Evolutionary conservation across 2,888 invertebrate species (phyloP), one percentile per base, ranked within the genome.

Genomic region (Drosophila neotestacea): DNA sequence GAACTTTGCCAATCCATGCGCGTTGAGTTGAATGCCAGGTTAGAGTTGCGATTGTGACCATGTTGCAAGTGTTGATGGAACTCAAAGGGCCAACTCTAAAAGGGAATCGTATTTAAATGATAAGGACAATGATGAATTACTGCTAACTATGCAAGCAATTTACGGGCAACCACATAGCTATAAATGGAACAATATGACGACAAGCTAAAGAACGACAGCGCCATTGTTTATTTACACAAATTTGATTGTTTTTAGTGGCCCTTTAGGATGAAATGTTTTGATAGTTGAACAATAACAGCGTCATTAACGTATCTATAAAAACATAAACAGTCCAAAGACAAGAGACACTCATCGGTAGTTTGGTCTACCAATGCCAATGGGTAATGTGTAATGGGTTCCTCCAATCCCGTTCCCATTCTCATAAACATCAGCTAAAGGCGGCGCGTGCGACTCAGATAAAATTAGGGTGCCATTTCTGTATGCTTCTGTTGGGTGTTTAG

Each of bases 41-140:
- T 87, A 39, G 71, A 51, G 47, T 55, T 76, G 4, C 80, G 79
- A 41, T 42, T 74, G 13, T 70, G 55, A 4, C 66, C 73, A 28
- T 76, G 67, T 27, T 79, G 77, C 38, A 76, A 54, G 34, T 78
- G 77, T 11, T 95, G 94, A 91, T 96, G 96, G 90, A 96, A 96
- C 65, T 95, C 95, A 88, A 96, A 96, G 0, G 96, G 96, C 96
- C 96, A 96, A n/a, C 96, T 96, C 96, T 96, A 94, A 94, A 94
- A 70, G 58, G 58, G 7, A 10, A 10, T 10, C 36, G 36, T 16
- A 39, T 11, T 6, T 16, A 32, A 46, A 27, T n/a, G 9, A 52
- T 44, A 52, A 46, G 10, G 10, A 28, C 47, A 32, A 47, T 52
- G 9, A 44, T 50, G 48, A 22, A 46, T 50, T 54, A 7, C 13